Base-by-base conservation (phyloP, 1,140 invertebrate species). In the Steinernema khuongi region DNA sequence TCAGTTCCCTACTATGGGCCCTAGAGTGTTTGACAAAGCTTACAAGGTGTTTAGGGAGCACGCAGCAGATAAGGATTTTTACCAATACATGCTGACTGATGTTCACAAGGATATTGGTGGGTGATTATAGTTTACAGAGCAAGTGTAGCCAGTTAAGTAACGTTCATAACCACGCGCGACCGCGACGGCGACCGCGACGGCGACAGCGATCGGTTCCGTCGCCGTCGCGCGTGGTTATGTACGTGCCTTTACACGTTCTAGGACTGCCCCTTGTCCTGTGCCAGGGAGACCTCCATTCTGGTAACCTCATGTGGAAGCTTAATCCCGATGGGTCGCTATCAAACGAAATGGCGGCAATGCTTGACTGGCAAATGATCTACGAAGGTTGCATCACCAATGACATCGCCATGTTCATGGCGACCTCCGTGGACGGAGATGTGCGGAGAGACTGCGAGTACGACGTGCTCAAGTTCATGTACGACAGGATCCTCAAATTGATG, bases 251-350 rank as follows among this genome's bases (percentile, higher is more conserved):
- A n/a, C n/a, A n/a, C n/a, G 36, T 41, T 41, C n/a, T 60, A 19
- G 29, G 19, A 2, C 28, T 71, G 17, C 11, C 44, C 18, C 17
- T 19, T 68, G 70, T 71, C 17, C 14, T 67, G 17, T 17, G 22
- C n/a, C 70, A 71, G 17, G 71, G 71, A 1, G 44, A 72, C 28
- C 29, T 69, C 29, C 71, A 67, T 67, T 22, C 28, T 1, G 71
- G 71, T 31, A 72, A 72, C 50, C 71, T 72, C 68, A 60, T 72
- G 28, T 72, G 43, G 43, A 69, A 67, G 71, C 7, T 17, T 28
- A 69, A 68, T n/a, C 4, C 28, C 2, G 66, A 72, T 69, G 70
- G 70, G 18, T 71, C 70, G 17, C 1, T 71, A 1, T 32, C 30
- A 22, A 71, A 71, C 22, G 71, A 72, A 72, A 31, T 72, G 2